Percentiles rank a stretch among this genome's conserved stretches.
phyloP scores from a whole-genome alignment of 2,113 vertebrate genomes.

The Platichthys flesus region DNA sequence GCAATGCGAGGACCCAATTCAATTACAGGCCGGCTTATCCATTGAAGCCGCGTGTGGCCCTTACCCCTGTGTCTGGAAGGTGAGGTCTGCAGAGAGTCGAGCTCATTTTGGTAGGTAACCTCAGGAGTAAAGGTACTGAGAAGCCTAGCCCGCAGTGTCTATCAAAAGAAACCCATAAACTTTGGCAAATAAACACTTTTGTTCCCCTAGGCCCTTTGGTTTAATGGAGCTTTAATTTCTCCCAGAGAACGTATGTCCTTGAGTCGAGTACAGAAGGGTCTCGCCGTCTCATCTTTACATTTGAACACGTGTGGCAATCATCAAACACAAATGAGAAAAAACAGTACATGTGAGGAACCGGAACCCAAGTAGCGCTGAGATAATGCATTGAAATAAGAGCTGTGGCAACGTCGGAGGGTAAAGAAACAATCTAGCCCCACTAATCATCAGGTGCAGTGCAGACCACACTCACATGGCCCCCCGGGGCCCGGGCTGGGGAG shows the following conservation, averaged over 20 bases:
- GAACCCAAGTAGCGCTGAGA: not conserved
- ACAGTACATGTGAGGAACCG: not conserved
- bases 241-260: not conserved
- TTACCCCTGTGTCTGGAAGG: conserved; percentile 51
- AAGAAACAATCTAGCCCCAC: not conserved
- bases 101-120: conserved; percentile 45
- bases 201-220: not conserved
- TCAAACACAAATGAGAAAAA: not conserved
- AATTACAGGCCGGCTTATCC: conserved; percentile 56
- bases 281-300: not conserved
- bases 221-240: conserved; percentile 34
- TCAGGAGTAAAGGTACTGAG: conserved; percentile 41
- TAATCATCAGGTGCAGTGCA: not conserved
- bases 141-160: conserved; percentile 17
- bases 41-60: conserved; percentile 43
- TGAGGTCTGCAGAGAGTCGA: conserved; percentile 51
- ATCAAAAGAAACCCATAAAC: conserved; percentile 28
- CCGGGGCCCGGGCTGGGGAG: not conserved
- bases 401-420: not conserved
- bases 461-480: not conserved
- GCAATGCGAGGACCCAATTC: conserved; percentile 55
- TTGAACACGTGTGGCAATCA: not conserved
- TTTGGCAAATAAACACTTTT: conserved; percentile 39
- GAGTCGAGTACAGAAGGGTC: not conserved
- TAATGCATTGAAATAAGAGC: not conserved